A percentile compares a stretch with the other conserved stretches of the same genome.
phyloP scores from a whole-genome alignment of 2,888 invertebrate genomes.

The Drosophila paucipuncta region DNA sequence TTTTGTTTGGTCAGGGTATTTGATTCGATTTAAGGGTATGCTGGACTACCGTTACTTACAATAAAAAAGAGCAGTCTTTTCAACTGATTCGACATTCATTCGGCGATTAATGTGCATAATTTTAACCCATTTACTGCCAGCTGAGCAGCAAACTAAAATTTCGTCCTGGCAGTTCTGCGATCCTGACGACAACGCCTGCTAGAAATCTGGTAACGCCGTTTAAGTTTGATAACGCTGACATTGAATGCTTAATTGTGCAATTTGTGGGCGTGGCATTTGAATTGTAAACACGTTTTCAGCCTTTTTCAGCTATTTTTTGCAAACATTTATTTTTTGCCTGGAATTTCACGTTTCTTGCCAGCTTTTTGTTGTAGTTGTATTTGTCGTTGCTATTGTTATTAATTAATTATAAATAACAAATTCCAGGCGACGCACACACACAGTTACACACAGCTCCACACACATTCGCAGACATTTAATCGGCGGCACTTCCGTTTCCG shows the following conservation, averaged over 20 bases:
- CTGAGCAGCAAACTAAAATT: constrained; percentile 74
- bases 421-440: constrained; percentile 22
- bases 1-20: not conserved
- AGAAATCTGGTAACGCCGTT: constrained; percentile 20
- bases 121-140: constrained; percentile 83
- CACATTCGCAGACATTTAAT: constrained; percentile 22
- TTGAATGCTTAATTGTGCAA: constrained; percentile 30
- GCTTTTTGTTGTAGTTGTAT: not conserved
- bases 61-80: constrained; percentile 85
- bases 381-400: constrained; percentile 1
- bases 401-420: constrained; percentile 15
- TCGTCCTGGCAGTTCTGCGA: constrained; percentile 25
- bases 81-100: constrained; percentile 86
- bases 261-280: constrained; percentile 24
- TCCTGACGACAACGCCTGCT: constrained; percentile 18
- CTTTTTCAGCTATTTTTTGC: not conserved
- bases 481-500: constrained; percentile 53
- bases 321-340: not conserved
- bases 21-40: not conserved
- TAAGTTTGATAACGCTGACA: constrained; percentile 42
- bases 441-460: constrained; percentile 19
- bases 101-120: constrained; percentile 85
- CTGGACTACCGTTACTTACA: constrained; percentile 74
- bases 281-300: not conserved
- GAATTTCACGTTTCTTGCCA: constrained; percentile 7